Conservation (phyloP, 1,140 invertebrate genomes). For the Dinothrombium tinctorium region DNA sequence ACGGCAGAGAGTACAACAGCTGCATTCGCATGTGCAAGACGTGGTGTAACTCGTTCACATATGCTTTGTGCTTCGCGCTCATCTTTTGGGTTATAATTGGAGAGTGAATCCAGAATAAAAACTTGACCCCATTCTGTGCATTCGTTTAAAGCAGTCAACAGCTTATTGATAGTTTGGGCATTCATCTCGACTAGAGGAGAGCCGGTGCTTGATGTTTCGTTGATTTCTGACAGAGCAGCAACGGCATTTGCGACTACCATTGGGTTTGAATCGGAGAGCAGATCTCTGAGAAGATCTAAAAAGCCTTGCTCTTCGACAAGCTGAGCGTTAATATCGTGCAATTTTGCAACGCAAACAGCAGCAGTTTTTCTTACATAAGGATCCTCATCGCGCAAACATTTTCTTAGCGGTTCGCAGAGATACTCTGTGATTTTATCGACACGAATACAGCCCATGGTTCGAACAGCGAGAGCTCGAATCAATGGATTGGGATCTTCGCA, state of each 20-base stretch:
- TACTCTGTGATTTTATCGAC: constrained; percentile 99
- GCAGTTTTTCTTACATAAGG: constrained; percentile 98
- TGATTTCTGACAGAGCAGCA: constrained; percentile 92
- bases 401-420: constrained; percentile 88
- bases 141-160: constrained; percentile 92
- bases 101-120: constrained; percentile 91
- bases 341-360: constrained; percentile 94
- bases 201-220: constrained; percentile 79
- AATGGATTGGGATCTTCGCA: constrained; percentile 99
- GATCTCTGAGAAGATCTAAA: constrained; percentile 82
- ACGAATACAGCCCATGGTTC: constrained; percentile 98
- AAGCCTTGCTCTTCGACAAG: constrained; percentile 97
- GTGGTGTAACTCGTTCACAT: constrained; percentile 89
- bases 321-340: constrained; percentile 94
- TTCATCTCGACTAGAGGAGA: constrained; percentile 88
- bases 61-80: constrained; percentile 98
- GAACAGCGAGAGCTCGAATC: constrained; percentile 87
- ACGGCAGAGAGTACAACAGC: constrained; percentile 97
- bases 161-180: constrained; percentile 89
- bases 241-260: constrained; percentile 99
- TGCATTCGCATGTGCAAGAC: constrained; percentile 94
- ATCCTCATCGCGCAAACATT: constrained; percentile 97
- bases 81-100: constrained; percentile 91
- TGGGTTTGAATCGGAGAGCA: constrained; percentile 97
- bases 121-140: constrained; percentile 98